A percentile compares a stretch with the other conserved stretches of the same genome.
phyloP scores from a whole-genome alignment of 2,888 invertebrate species.

The Eupithecia subumbrata region DNA sequence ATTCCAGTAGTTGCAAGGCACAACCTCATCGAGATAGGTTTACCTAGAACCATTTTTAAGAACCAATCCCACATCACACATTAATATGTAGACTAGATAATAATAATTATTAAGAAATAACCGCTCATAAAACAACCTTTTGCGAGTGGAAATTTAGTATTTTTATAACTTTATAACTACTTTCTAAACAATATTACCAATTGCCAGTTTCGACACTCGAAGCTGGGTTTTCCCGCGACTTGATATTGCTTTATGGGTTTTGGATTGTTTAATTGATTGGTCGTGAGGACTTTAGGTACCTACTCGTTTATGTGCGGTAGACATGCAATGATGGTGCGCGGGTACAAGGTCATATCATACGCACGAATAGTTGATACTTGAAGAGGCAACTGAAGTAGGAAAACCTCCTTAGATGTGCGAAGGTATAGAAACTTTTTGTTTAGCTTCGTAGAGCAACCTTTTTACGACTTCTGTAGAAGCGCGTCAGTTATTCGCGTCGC shows the following conservation, averaged over 20 bases:
- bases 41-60: neutral
- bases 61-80: neutral
- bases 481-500: neutral
- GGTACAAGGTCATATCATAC: slow-evolving; percentile 20
- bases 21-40: neutral
- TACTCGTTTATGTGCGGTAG: slow-evolving; percentile 21
- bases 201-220: neutral
- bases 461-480: neutral
- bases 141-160: neutral
- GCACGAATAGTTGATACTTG: neutral
- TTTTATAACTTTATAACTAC: neutral
- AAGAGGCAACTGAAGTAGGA: slow-evolving; percentile 2
- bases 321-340: slow-evolving; percentile 28
- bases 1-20: neutral
- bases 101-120: neutral
- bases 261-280: slow-evolving; percentile 30
- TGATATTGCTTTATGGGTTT: slow-evolving; percentile 33
- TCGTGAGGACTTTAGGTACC: slow-evolving; percentile 14
- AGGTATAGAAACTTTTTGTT: neutral
- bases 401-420: neutral
- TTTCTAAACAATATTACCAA: slow-evolving; percentile 1
- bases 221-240: slow-evolving; percentile 47
- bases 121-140: neutral
- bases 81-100: neutral
- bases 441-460: neutral